Base-by-base conservation (phyloP, 2,113 vertebrate genomes). In the Piprites chloris region DNA sequence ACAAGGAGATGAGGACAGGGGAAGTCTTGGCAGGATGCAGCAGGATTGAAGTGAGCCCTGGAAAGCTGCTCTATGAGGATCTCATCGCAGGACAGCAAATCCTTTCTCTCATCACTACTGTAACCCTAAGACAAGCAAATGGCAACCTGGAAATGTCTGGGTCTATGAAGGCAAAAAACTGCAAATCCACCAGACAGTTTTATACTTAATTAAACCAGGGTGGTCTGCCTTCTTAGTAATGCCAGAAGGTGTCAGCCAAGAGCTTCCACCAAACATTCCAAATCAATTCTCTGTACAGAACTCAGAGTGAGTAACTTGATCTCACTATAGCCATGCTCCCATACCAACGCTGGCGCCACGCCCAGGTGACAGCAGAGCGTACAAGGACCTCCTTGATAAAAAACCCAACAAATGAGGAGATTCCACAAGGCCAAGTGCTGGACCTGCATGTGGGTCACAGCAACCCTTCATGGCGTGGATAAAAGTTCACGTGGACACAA, bases 171-270 rank as follows among this genome's bases (percentile, higher is more conserved):
- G 32, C 44, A 87, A 85, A 85, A 77, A 35, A 16, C 21, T 83
- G 61, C 35, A 89, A 82, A 86, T 33, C 35, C 35, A n/a, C 9
- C 30, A 33, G 77, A 47, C 5, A 15, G n/a, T 12, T 12, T 67
- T 21, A 30, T 22, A 9, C 61, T 52, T 9, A 87, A 84, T 46
- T 35, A 71, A 65, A n/a, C 37, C 28, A 22, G 23, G 20, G 7
- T 35, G 44, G 56, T 75, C 68, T 93, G 53, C 23, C 49, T 44
- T 63, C 76, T 55, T 9, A 61, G 44, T 9, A 68, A 52, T 19
- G 83, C 92, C 95, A 96, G 86, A 88, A 93, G 62, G 37, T 75
- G 58, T 94, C 87, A 96, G 80, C 42, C 89, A 69, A 96, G 79
- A 42, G 50, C 62, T 76, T 71, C 44, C 56, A 85, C 28, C 82